Percentiles rank a stretch among this genome's conserved stretches.
phyloP scores from a whole-genome alignment of 35 echinoderm and acorn worm genomes.

The Amphiura filiformis region DNA sequence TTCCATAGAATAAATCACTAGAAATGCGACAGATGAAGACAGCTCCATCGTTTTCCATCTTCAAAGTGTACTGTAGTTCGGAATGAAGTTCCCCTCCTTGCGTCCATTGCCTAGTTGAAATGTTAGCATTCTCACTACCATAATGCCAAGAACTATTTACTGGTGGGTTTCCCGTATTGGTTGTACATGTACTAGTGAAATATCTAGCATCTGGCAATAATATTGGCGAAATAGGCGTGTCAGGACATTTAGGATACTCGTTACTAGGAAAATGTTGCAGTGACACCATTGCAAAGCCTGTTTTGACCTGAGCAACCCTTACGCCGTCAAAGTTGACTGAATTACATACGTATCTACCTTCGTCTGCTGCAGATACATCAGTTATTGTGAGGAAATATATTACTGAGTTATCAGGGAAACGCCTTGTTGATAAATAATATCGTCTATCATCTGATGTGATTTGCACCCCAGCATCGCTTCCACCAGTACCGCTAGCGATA shows the following conservation, averaged over 20 bases:
- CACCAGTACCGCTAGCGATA: background rate
- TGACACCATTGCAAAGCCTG: background rate
- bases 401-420: background rate
- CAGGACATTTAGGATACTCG: background rate
- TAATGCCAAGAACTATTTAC: background rate
- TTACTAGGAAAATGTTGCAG: background rate
- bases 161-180: background rate
- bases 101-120: background rate
- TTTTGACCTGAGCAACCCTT: background rate
- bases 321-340: too few relatives aligned
- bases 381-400: background rate
- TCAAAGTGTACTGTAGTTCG: background rate
- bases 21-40: background rate
- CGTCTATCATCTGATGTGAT: background rate
- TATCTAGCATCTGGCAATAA: background rate
- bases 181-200: background rate
- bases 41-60: background rate
- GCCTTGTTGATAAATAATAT: background rate
- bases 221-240: background rate
- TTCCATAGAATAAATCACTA: background rate
- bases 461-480: too few relatives aligned
- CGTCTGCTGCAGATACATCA: background rate
- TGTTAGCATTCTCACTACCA: background rate
- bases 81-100: background rate
- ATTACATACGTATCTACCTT: background rate